These are phyloP conservation scores for Riptortus pedestris DNA, from an alignment of 1,140 invertebrate species.

Conservation along the genomic window DNA sequence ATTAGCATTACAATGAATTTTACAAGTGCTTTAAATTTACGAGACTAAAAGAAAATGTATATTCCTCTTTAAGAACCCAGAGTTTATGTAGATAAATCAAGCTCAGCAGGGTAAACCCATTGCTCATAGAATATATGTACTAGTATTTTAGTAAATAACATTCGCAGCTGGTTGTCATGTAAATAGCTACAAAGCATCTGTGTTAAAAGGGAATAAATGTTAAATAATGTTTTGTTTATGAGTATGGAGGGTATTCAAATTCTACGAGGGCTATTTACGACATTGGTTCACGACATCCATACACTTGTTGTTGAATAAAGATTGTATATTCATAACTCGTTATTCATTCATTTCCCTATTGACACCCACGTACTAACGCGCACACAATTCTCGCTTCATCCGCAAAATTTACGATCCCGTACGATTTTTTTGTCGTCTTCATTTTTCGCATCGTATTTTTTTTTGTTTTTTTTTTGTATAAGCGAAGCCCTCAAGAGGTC, in stretches of 20 bases:
- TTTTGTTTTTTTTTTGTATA: background rate
- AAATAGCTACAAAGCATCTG: background rate
- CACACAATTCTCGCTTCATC: background rate
- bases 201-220: background rate
- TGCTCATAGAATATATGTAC: no score
- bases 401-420: background rate
- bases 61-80: no score
- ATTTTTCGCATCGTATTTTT: background rate
- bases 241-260: background rate
- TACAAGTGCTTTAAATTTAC: no score
- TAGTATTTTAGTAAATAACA: no score
- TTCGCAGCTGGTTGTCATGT: background rate
- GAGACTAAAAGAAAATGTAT: no score
- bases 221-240: background rate
- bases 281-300: background rate
- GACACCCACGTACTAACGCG: no score
- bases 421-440: background rate
- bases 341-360: background rate
- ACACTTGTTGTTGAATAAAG: background rate
- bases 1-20: no score
- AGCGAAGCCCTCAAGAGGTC: background rate
- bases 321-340: background rate
- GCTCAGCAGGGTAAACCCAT: no score
- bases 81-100: no score
- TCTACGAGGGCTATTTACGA: background rate